These are phyloP conservation scores for Gymnogyps californianus DNA, from an alignment of 2,113 vertebrate species.

Conservation along the genomic window DNA sequence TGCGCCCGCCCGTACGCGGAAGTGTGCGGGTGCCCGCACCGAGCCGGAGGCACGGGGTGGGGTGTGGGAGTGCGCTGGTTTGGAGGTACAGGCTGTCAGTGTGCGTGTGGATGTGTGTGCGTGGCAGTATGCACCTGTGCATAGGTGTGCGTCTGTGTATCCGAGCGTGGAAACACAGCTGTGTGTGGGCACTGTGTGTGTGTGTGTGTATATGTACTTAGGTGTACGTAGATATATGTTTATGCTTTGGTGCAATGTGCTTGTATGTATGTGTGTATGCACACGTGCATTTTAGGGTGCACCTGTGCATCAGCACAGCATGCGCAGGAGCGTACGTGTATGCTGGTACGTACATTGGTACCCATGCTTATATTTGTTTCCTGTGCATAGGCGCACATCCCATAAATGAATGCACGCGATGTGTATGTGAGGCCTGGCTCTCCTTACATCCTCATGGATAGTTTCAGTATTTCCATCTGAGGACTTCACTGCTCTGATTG, in stretches of 20 bases:
- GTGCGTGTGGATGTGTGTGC: background rate
- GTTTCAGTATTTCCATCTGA: rapidly evolving
- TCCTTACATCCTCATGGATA: rapidly evolving
- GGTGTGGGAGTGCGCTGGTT: background rate
- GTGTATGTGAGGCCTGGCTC: rapidly evolving
- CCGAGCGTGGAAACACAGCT: rapidly evolving
- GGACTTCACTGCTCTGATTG: too few species aligned
- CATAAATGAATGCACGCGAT: rapidly evolving
- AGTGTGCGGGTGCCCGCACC: background rate
- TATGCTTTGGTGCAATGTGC: rapidly evolving
- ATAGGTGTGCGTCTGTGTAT: rapidly evolving
- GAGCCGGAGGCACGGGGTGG: background rate
- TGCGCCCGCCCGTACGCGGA: background rate
- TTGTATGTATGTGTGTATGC: rapidly evolving
- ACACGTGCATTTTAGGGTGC: rapidly evolving
- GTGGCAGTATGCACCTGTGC: rapidly evolving
- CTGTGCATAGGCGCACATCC: rapidly evolving
- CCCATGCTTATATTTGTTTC: rapidly evolving
- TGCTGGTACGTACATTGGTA: rapidly evolving
- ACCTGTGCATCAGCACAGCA: background rate
- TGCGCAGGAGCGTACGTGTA: rapidly evolving
- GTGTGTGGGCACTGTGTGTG: rapidly evolving
- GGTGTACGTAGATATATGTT: rapidly evolving
- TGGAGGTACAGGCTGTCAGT: rapidly evolving
- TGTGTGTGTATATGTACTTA: rapidly evolving